These are phyloP conservation scores for Hipposideros armiger DNA, from an alignment of 2,113 vertebrate genomes.

Conservation along the genomic window DNA sequence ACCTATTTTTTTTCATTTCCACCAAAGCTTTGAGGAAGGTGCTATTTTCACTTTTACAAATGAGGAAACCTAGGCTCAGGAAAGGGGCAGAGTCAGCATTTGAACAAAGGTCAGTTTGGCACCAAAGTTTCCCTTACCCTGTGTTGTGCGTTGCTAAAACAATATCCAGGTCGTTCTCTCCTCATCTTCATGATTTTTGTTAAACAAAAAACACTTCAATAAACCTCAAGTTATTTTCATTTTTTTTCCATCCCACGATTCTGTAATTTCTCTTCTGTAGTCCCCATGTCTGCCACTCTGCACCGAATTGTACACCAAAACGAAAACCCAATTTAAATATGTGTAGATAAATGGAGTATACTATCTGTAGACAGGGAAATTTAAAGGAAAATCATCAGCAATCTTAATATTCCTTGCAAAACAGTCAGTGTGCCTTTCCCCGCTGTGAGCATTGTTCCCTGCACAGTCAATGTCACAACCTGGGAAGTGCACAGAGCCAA, in stretches of 20 bases:
- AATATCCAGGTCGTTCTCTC: not conserved
- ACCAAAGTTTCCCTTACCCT: not conserved
- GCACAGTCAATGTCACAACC: not conserved
- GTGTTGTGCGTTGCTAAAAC: not conserved
- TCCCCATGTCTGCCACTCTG: not conserved
- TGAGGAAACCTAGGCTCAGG: not conserved
- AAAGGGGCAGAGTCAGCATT: not conserved
- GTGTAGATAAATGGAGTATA: not conserved
- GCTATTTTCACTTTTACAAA: not conserved
- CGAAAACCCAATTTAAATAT: not conserved
- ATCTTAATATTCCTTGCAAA: not conserved
- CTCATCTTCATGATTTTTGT: not conserved
- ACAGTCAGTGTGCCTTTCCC: not conserved
- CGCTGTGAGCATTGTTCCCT: not conserved
- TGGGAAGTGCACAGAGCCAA: too few relatives aligned
- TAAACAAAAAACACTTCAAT: not conserved
- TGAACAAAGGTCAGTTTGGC: not conserved
- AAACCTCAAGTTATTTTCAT: not conserved
- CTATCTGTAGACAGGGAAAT: not conserved
- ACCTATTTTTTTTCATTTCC: not conserved
- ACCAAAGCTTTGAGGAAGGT: not conserved
- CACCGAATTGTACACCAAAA: not conserved
- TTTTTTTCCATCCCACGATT: not conserved
- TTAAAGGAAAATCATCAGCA: not conserved
- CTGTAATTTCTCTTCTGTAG: not conserved